Base-by-base conservation (phyloP, 2,888 invertebrate species). In the Panorpa germanica region DNA sequence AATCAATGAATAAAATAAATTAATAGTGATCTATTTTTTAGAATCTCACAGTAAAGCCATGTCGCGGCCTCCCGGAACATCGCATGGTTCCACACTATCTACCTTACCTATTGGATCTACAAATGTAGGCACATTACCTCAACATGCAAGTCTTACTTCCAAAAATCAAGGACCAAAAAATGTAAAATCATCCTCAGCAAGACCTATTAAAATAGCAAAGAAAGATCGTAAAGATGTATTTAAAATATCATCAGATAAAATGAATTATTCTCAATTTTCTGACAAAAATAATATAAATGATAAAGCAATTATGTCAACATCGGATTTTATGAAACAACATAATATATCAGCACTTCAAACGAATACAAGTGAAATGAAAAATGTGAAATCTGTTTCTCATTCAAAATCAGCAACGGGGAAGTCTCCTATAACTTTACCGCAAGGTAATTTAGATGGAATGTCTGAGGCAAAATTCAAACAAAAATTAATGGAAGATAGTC, bases 111-210 rank as follows among this genome's bases (percentile, higher is more conserved):
- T 68, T 37, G 73, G 73, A 20, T 73, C 73, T n/a, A 72, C 71
- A 29, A 72, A 73, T 51, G 63, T 67, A 38, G 73, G 73, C 36
- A 73, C 72, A 19, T 59, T 72, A 40, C 55, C 54, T 28, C 50
- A 45, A 16, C 39, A 40, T 42, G 36, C 37, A 25, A 36, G 36
- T 28, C 34, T 37, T 15, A 38, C 32, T 22, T 29, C 39, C n/a
- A n/a, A n/a, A n/a, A n/a, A n/a, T n/a, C 19, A 8, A 31, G 27
- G 16, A 18, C 14, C 10, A 31, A 31, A 26, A 10, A 28, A 22
- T 24, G 35, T 33, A 5, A 37, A 37, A 29, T 34, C 37, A 4
- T 22, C 33, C 27, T 32, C 29, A 11, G 17, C 13, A 14, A 31
- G 35, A n/a, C n/a, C n/a, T n/a, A n/a, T n/a, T 26, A 27, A 5